A percentile compares a stretch with the other conserved stretches of the same genome.
These are phyloP conservation scores for Mizuhopecten yessoensis DNA, from an alignment of 1,140 invertebrate genomes.

Conservation along the genomic window DNA sequence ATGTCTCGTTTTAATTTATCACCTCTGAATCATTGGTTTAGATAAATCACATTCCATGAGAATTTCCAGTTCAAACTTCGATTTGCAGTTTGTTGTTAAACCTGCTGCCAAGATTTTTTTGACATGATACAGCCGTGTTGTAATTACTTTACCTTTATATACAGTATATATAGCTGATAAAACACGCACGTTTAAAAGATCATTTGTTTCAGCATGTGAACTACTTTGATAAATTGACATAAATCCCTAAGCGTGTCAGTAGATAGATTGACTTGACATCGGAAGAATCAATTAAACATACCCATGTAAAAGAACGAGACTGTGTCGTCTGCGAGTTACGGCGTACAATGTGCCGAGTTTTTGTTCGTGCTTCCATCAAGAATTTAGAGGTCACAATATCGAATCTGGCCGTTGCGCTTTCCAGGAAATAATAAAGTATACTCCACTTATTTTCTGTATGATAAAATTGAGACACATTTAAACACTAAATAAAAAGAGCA, in stretches of 20 bases:
- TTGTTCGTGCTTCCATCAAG: too few species aligned
- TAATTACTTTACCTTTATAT: background rate
- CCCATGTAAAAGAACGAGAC: too few species aligned
- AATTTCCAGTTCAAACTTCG: background rate
- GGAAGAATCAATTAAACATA: too few species aligned
- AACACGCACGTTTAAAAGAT: background rate
- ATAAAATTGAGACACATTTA: too few species aligned
- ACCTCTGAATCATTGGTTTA: background rate
- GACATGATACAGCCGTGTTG: background rate
- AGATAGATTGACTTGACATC: too few species aligned
- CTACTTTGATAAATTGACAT: background rate
- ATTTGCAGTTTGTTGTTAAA: background rate
- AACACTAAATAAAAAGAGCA: too few species aligned
- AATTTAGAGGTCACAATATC: too few species aligned
- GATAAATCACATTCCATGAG: slow-evolving; percentile 14
- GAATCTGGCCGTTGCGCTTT: too few species aligned
- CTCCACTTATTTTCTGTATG: too few species aligned
- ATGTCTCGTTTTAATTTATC: background rate
- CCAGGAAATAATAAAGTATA: too few species aligned
- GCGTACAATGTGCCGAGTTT: too few species aligned
- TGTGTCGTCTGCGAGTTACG: too few species aligned
- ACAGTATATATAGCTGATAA: background rate
- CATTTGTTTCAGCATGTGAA: background rate
- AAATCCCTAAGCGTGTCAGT: background rate
- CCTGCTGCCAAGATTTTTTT: background rate